Evolutionary conservation across 53 echinoderm and acorn worm species (phyloP).

Genomic region (Pentamera pediparva): DNA sequence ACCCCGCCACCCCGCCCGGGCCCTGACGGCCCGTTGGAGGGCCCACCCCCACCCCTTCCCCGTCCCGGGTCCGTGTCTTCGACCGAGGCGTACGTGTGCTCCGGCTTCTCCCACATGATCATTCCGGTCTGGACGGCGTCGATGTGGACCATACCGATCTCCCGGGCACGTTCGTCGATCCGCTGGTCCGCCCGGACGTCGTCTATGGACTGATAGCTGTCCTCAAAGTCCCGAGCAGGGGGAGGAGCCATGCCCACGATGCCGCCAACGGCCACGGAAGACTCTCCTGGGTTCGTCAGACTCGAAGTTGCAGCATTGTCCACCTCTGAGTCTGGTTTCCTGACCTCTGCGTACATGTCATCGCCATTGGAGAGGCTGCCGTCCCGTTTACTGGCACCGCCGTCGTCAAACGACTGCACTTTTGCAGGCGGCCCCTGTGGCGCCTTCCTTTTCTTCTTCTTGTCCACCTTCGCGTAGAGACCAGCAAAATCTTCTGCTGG

Average conservation of each 20-base stretch:
- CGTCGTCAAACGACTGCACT: not conserved
- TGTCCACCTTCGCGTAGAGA: constrained; percentile 66
- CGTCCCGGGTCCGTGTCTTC: constrained; percentile 22
- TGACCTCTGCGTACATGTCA: constrained; percentile 10
- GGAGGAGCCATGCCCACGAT: too few relatives aligned
- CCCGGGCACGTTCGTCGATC: constrained; percentile 50
- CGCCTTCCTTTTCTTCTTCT: constrained; percentile 31
- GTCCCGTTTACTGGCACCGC: not conserved
- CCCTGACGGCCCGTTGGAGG: too few relatives aligned
- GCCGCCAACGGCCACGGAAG: not conserved
- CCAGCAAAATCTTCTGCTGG: constrained; percentile 27
- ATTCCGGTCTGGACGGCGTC: constrained; percentile 13
- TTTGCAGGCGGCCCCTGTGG: constrained; percentile 8
- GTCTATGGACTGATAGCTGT: constrained; percentile 20
- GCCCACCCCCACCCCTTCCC: not conserved
- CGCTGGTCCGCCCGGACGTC: constrained; percentile 35
- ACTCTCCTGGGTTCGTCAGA: constrained; percentile 1
- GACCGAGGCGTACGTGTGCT: constrained; percentile 72
- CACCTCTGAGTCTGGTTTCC: not conserved
- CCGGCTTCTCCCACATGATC: constrained; percentile 52
- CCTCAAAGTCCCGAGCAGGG: not conserved
- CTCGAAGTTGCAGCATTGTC: not conserved
- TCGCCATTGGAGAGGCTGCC: not conserved
- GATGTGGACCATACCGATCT: constrained; percentile 50
- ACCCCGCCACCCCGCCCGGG: not conserved